Conservation (phyloP, 2,888 invertebrate genomes). For the Dasypogon diadema region DNA sequence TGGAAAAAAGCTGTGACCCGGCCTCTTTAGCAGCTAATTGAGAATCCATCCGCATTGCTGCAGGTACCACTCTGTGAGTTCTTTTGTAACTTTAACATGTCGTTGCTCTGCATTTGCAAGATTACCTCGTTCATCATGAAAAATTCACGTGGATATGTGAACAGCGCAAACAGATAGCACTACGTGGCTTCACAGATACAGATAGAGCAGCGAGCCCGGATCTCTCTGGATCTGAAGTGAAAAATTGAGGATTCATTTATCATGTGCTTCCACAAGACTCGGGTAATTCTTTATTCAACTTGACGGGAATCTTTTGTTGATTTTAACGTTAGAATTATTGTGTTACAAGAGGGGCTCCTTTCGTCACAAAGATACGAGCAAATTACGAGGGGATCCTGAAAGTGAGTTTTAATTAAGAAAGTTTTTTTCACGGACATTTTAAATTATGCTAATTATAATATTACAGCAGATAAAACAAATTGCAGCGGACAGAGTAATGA, state of each 20-base stretch:
- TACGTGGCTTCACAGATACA: background rate
- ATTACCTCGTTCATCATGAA: constrained; percentile 36
- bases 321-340: constrained; percentile 11
- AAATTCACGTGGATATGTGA: constrained; percentile 36
- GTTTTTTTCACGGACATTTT: too few relatives aligned
- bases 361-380: too few relatives aligned
- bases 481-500: background rate
- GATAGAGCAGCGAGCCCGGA: background rate
- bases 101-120: constrained; percentile 10
- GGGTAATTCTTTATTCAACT: constrained; percentile 23
- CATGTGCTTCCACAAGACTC: constrained; percentile 31
- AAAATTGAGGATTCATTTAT: constrained; percentile 40
- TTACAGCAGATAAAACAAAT: background rate
- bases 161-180: background rate
- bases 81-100: constrained; percentile 3
- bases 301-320: constrained; percentile 37
- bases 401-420: too few relatives aligned
- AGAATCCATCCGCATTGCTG: constrained; percentile 42
- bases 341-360: background rate
- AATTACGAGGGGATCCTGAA: too few relatives aligned
- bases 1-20: background rate
- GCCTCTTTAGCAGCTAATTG: constrained; percentile 32
- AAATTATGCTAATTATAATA: background rate
- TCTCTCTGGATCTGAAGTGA: constrained; percentile 31
- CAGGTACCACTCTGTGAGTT: constrained; percentile 18